Evolutionary conservation across 2,797 vertebrate genomes (phyloP), one percentile per base, ranked within the genome.

Genomic region (Acrossocheilus fasciatus): DNA sequence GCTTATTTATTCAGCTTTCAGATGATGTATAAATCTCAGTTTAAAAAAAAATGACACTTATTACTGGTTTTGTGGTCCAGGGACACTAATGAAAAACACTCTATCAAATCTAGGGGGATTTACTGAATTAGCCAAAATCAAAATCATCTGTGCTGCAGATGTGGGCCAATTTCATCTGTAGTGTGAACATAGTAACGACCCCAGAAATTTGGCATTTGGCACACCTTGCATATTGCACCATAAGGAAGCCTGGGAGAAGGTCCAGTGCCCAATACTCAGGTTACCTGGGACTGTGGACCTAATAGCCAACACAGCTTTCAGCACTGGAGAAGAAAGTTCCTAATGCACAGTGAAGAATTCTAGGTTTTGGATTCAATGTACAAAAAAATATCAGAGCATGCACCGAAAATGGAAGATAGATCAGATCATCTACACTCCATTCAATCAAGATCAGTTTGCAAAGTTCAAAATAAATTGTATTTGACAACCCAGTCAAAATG

Each of bases 271-370:
- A 70, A 41, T n/a, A 41, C 66, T 54, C 66, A 6, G 14, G 30
- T 82, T 70, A 70, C 34, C 8, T 20, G 36, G 20, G 20, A 52
- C 39, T 26, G 23, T 57, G 34, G 50, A 82, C 50, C 75, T 75
- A 66, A 80, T 7, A 82, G 66, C 34, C 66, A 36, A 52, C 18
- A 52, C 34, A 17, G 26, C 66, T 82, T 50, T 80, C 78, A 45
- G 15, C 57, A 80, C n/a, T 34, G 30, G 23, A 66, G 17, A 43
- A 68, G 43, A 69, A 69, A 69, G 30, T 36, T 57, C 34, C 23
- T 30, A 30, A 83, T 12, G 36, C 39, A 59, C 26, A 36, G 41
- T 45, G 8, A 43, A 43, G 14, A 50, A 10, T 23, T 47, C 26
- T 20, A 43, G 30, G 18, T 20, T 77, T 69, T 68, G 45, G 14